Evolutionary conservation across 2,888 invertebrate genomes (phyloP), one percentile per base, ranked within the genome.

Genomic region (Antheraea yamamai): DNA sequence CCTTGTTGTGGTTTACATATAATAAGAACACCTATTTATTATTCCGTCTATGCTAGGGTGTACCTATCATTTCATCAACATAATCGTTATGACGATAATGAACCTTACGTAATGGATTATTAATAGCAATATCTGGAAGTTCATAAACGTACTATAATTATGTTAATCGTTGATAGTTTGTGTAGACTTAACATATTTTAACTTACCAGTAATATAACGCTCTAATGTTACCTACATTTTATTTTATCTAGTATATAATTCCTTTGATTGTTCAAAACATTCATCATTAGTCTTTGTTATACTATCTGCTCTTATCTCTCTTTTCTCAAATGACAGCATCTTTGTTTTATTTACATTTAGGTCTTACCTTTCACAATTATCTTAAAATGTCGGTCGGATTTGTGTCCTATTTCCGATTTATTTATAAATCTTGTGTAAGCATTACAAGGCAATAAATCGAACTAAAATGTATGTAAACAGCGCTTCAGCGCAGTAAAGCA

Each of bases 271-370:
- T 58, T 58, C 58, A 58, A 58, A 58, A 6, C 8, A 58, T 20
- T 58, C n/a, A 58, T 58, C 58, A 58, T n/a, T 58, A 58, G n/a
- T 23, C 23, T 58, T 58, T 58, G 20, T 58, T 23, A n/a, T 58
- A 58, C 8, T 58, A 58, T 58, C 8, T 7, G 7, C n/a, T 58
- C 1, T 18, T n/a, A 58, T n/a, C 18, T 58, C 58, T 58, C 58
- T 58, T 58, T n/a, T 58, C 20, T n/a, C 58, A 58, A 58, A 10
- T 58, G 20, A 58, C 23, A 58, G 58, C 6, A 20, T 58, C 58
- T 58, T 58, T n/a, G 58, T n/a, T 58, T n/a, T 58, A 58, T 58
- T 58, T 58, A 58, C 23, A 58, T 58, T 58, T 58, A n/a, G 58
- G 2, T 23, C 10, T 58, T 23, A 58, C n/a, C 52, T 16, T 58